A percentile compares a stretch with the other conserved stretches of the same genome.
Evolutionary conservation across 2,797 vertebrate species (phyloP).

Genomic region (Mionectes olivaceus): DNA sequence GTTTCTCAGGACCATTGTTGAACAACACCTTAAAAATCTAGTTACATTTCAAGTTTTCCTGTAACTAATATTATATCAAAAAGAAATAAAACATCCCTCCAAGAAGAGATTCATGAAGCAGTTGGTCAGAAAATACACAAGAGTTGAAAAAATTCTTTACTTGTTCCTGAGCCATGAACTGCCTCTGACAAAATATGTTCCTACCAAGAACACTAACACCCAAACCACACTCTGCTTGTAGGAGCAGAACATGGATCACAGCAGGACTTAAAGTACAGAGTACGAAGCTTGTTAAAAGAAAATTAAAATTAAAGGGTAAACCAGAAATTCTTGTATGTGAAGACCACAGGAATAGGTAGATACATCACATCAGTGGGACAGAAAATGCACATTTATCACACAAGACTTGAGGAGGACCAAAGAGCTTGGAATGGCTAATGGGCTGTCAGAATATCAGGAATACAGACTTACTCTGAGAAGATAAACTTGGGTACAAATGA

Average conservation of each 20-base stretch:
- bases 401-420: not conserved
- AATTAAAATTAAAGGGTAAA: not conserved
- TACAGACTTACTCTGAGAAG: not conserved
- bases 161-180: not conserved
- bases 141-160: not conserved
- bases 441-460: not conserved
- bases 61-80: not conserved
- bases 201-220: not conserved
- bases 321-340: not conserved
- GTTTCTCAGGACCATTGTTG: not conserved
- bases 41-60: not conserved
- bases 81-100: not conserved
- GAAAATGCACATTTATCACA: not conserved
- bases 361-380: not conserved
- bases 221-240: not conserved
- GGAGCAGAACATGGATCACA: not conserved
- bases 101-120: not conserved
- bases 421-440: not conserved
- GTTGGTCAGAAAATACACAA: not conserved
- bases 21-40: not conserved
- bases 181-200: not conserved
- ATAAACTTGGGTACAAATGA: not conserved
- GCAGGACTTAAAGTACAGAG: not conserved
- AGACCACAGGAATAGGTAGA: not conserved
- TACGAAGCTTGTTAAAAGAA: not conserved